These are phyloP conservation scores for Microcebus jonahi DNA, from an alignment of 2,113 vertebrate genomes.

Conservation along the genomic window DNA sequence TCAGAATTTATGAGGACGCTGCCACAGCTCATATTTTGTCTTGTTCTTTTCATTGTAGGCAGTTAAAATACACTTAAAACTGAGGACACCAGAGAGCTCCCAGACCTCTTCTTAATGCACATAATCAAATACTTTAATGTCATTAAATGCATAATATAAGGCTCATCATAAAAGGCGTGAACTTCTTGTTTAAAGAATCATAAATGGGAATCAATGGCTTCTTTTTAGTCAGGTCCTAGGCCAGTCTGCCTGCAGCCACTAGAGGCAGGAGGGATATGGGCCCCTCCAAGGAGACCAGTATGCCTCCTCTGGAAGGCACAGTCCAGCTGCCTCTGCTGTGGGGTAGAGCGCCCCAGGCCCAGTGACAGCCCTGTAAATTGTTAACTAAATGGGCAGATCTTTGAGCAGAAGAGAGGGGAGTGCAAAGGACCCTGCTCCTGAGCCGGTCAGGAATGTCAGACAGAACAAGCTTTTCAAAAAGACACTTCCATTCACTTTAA, in stretches of 20 bases:
- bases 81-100: conserved; percentile 77
- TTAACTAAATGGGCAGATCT: conserved; percentile 84
- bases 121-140: conserved; percentile 78
- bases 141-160: conserved; percentile 75
- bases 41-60: conserved; percentile 80
- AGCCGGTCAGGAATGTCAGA: conserved; percentile 84
- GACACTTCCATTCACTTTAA: conserved; percentile 86
- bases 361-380: conserved; percentile 82
- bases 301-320: background rate
- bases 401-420: conserved; percentile 74
- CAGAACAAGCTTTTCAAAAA: conserved; percentile 86
- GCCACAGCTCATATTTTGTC: conserved; percentile 72
- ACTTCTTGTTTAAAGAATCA: conserved; percentile 74
- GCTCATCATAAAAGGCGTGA: conserved; percentile 73
- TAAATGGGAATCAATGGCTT: conserved; percentile 77
- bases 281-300: background rate
- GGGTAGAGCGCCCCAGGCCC: conserved; percentile 77
- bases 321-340: conserved; percentile 46
- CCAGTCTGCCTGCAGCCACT: conserved; percentile 59
- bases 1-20: conserved; percentile 75
- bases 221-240: conserved; percentile 67
- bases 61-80: conserved; percentile 83
- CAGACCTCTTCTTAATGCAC: conserved; percentile 78
- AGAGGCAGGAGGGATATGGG: background rate
- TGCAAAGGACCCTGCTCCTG: conserved; percentile 80